Conservation (phyloP, 2,888 invertebrate species). For the Himalopsyche kuldschensis region DNA sequence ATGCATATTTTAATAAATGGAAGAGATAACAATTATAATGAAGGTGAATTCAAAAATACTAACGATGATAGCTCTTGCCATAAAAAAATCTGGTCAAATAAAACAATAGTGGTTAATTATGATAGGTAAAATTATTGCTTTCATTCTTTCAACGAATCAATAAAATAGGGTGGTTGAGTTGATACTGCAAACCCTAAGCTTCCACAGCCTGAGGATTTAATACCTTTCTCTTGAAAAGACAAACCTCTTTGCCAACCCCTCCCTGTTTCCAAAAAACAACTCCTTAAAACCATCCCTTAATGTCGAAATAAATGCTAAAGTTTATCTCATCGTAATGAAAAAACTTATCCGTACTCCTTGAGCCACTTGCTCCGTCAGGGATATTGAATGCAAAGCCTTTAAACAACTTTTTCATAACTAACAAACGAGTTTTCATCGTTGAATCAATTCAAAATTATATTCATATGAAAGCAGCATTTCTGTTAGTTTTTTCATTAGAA, state of each 20-base stretch:
- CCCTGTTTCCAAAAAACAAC: neutral
- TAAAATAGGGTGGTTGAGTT: too few relatives aligned
- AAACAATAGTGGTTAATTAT: too few relatives aligned
- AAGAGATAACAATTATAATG: too few relatives aligned
- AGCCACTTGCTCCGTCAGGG: neutral
- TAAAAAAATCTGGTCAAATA: too few relatives aligned
- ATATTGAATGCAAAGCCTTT: neutral
- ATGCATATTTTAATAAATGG: too few relatives aligned
- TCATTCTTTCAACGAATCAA: too few relatives aligned
- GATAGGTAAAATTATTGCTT: too few relatives aligned
- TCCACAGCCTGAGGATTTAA: neutral
- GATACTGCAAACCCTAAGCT: too few relatives aligned
- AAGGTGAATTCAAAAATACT: too few relatives aligned
- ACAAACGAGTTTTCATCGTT: neutral
- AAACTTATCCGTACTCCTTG: constrained; percentile 12
- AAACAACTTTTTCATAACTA: neutral
- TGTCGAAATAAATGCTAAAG: constrained; percentile 28
- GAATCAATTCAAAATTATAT: neutral
- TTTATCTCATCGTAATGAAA: constrained; percentile 32
- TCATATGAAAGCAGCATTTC: neutral
- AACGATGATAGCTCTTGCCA: too few relatives aligned
- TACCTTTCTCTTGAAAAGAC: neutral
- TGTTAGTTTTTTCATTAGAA: too few relatives aligned
- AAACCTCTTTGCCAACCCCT: neutral
- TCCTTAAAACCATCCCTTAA: constrained; percentile 8